Base-by-base conservation (phyloP, 2,888 invertebrate species). In the Ormia ochracea region DNA sequence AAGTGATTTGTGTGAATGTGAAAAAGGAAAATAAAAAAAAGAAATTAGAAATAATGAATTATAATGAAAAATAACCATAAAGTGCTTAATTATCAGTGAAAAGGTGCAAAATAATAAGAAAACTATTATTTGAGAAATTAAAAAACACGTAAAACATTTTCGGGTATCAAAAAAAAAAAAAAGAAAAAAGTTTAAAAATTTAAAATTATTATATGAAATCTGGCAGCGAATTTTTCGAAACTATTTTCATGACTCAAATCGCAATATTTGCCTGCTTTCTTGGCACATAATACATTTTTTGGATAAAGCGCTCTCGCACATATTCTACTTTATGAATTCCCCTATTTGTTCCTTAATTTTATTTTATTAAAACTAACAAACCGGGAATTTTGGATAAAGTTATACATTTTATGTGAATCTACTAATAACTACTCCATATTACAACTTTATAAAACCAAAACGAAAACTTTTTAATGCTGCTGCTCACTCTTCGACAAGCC, bases 401-500 rank as follows among this genome's bases (percentile, higher is more conserved):
- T 84, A 85, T 85, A 84, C 85, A 85, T 85, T 85, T 81, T 82
- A 85, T 83, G 85, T 85, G 85, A 85, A 85, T 85, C 82, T 82
- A 82, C 63, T 63, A 69, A 59, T 48, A 50, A 52, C 36, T 33
- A n/a, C n/a, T n/a, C n/a, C n/a, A n/a, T n/a, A 33, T 36, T 38
- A 12, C 48, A 56, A 41, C 33, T 23, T n/a, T n/a, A n/a, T n/a
- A 23, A 21, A 58, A 73, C 12, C 36, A 38, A 58, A 50, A 43
- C 19, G 33, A 48, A 31, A 5, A 7, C 12, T 28, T n/a, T n/a
- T 14, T 17, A 70, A 12, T n/a, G 26, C 21, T 54, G 14, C 68
- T 43, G 36, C 41, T 26, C 26, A 19, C 3, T 56, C 36, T 28
- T 33, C 26, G 33, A 36, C 14, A 26, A n/a, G n/a, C n/a, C n/a